These are phyloP conservation scores for Epizoanthus fatuus DNA, from an alignment of 92 coral and sea anemone genomes.

Conservation along the genomic window DNA sequence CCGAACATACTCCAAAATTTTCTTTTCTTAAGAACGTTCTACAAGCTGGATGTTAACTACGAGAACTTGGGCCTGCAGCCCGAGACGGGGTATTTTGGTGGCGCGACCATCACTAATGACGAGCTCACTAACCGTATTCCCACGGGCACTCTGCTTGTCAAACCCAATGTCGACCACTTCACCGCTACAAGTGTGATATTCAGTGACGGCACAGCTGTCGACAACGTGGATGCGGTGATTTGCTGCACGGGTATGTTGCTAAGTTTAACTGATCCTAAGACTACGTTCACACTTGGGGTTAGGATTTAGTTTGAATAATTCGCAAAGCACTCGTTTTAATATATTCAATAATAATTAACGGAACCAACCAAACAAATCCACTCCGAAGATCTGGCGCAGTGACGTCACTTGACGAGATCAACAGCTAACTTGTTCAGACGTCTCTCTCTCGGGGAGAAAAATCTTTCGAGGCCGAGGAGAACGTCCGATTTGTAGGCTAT, in stretches of 20 bases:
- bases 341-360: too few relatives aligned
- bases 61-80: constrained; percentile 72
- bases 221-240: constrained; percentile 79
- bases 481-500: too few relatives aligned
- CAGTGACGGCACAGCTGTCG: constrained; percentile 75
- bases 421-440: too few relatives aligned
- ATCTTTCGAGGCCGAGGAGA: too few relatives aligned
- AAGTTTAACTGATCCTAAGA: too few relatives aligned
- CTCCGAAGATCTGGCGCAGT: too few relatives aligned
- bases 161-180: constrained; percentile 79
- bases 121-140: constrained; percentile 81
- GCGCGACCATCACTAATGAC: constrained; percentile 89
- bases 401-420: too few relatives aligned
- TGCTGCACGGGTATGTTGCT: constrained; percentile 77
- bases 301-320: too few relatives aligned
- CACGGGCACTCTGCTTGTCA: constrained; percentile 73
- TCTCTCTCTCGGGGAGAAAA: too few relatives aligned
- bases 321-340: too few relatives aligned
- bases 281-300: too few relatives aligned
- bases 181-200: constrained; percentile 79
- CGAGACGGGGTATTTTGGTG: constrained; percentile 47
- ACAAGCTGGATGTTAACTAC: constrained; percentile 77
- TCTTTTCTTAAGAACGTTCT: constrained; percentile 28
- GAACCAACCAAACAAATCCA: too few relatives aligned
- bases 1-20: constrained; percentile 33